Evolutionary conservation across 2,888 invertebrate species (phyloP), one percentile per base, ranked within the genome.

Genomic region (Cabera pusaria): DNA sequence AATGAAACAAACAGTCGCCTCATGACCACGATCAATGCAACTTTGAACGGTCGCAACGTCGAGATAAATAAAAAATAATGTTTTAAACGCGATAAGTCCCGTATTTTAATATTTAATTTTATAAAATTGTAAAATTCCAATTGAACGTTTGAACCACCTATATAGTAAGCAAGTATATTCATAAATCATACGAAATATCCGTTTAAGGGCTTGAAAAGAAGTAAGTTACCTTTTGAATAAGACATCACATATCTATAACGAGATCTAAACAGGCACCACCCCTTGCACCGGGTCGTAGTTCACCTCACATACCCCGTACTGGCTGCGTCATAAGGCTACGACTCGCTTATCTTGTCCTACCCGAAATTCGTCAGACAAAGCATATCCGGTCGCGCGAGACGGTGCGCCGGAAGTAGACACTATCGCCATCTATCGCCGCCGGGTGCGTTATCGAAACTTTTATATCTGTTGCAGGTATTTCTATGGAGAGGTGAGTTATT

Each of bases 351-450:
- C 36, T 26, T 32, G 29, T 42, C 24, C 43, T 47, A 44, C 45
- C 49, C 48, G 44, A 53, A 52, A 50, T 53, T 46, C 45, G 50
- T 50, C 68, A 74, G 72, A 78, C 79, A 77, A 78, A 73, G 74
- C 64, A 51, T 58, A 71, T 78, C 79, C 78, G 74, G 64, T 58
- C 49, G 59, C 52, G 57, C 64, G 59, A 64, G 67, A 59, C 68
- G 59, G 64, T 41, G 47, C 55, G 59, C 64, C 70, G 71, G 68
- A 66, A 64, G 64, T 57, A 49, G 64, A 55, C 68, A 66, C 64
- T 74, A 74, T 69, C 71, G 65, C 63, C 68, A 41, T 49, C 52
- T 49, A 50, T 50, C 43, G 52, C 35, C 44, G 37, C 14, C 24
- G 26, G 24, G 41, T 41, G 39, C 40, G 45, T 53, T 53, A 56